Evolutionary conservation across 92 coral and sea anemone species (phyloP).

Genomic region (Diadumene lineata): DNA sequence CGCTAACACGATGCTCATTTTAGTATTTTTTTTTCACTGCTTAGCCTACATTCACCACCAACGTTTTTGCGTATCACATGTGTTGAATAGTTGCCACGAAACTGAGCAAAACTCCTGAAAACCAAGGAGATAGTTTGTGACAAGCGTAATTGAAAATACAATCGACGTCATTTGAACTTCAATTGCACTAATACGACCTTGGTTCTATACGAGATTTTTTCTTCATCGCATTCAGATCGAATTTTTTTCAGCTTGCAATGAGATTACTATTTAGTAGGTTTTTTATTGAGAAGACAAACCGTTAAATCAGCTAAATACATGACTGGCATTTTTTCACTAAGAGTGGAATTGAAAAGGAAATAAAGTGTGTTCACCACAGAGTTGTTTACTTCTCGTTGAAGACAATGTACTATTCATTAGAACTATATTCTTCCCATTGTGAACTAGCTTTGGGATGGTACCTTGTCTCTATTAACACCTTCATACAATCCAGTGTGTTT

Average conservation of each 20-base stretch:
- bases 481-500: slow-evolving; percentile 50
- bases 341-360: slow-evolving; percentile 4
- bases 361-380: slow-evolving; percentile 33
- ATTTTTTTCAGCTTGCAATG: not conserved
- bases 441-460: slow-evolving; percentile 66
- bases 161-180: not conserved
- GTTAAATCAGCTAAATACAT: not conserved
- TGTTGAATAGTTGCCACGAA: slow-evolving; percentile 27
- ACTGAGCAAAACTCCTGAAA: slow-evolving; percentile 7
- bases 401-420: slow-evolving; percentile 86
- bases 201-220: not conserved
- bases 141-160: slow-evolving; percentile 15
- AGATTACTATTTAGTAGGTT: not conserved
- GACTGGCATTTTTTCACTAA: slow-evolving; percentile 13
- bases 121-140: slow-evolving; percentile 32
- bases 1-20: not conserved
- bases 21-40: not conserved
- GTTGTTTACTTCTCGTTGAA: slow-evolving; percentile 65
- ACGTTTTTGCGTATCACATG: not conserved
- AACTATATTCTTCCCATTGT: slow-evolving; percentile 81
- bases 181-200: not conserved
- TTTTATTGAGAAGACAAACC: not conserved
- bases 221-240: not conserved
- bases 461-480: slow-evolving; percentile 89
- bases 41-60: not conserved